Conservation (phyloP, 2,797 vertebrate genomes). For the Ptychobarbus kaznakovi region DNA sequence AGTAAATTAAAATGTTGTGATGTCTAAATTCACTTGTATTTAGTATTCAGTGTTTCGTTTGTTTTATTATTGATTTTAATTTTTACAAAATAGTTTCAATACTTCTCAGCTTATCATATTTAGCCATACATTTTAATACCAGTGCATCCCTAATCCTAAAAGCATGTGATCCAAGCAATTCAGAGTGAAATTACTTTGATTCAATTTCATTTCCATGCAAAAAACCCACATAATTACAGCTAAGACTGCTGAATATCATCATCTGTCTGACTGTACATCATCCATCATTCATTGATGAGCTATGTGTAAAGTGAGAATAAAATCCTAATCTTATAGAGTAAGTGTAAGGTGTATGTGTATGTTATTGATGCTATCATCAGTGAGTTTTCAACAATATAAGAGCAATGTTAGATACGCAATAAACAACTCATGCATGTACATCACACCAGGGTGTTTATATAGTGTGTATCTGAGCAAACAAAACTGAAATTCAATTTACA, state of each 20-base stretch:
- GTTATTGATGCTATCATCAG: slow-evolving; percentile 10
- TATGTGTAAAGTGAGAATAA: not conserved
- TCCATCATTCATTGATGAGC: slow-evolving; percentile 9
- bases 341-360: not conserved
- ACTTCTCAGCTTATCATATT: not conserved
- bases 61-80: not conserved
- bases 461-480: not conserved
- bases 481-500: slow-evolving; percentile 19
- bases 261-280: too few species aligned
- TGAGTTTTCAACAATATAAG: not conserved
- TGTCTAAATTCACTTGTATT: not conserved
- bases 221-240: not conserved
- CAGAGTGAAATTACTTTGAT: not conserved
- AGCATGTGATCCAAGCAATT: not conserved
- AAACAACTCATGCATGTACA: not conserved
- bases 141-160: not conserved
- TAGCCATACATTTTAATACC: not conserved
- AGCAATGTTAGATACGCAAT: not conserved
- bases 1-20: not conserved
- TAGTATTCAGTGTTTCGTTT: not conserved
- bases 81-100: not conserved
- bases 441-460: not conserved
- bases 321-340: not conserved
- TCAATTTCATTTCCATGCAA: not conserved
- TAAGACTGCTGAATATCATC: not conserved